A percentile compares a stretch with the other conserved stretches of the same genome.
phyloP scores from a whole-genome alignment of 2,113 vertebrate genomes.

The Anthoscopus minutus region DNA sequence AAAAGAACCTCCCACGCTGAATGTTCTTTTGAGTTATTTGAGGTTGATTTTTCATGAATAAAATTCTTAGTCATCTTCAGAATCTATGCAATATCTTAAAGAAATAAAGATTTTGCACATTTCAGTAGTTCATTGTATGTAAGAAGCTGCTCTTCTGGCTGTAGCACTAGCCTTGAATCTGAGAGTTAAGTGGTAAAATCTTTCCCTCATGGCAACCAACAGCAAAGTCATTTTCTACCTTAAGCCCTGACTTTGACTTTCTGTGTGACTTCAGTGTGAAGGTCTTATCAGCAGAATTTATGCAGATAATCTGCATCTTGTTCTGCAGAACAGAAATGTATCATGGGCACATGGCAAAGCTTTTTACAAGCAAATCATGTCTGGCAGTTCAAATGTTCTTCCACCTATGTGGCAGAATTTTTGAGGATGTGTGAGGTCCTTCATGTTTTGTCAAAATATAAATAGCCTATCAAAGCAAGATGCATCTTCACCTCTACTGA shows the following conservation, averaged over 20 bases:
- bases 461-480: background rate
- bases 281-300: background rate
- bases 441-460: background rate
- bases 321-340: background rate
- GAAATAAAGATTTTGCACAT: background rate
- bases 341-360: background rate
- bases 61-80: slow-evolving; percentile 59
- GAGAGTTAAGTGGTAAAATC: background rate
- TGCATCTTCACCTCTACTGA: background rate
- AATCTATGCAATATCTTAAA: slow-evolving; percentile 31
- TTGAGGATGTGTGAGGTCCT: background rate
- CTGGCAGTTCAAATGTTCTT: background rate
- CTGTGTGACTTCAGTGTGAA: background rate
- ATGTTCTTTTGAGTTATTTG: slow-evolving; percentile 60
- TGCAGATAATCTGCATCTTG: background rate
- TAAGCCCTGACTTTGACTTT: background rate
- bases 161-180: background rate
- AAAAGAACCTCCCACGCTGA: slow-evolving; percentile 47
- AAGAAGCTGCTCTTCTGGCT: background rate
- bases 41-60: slow-evolving; percentile 58
- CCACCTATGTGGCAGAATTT: background rate
- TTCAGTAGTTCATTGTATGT: background rate
- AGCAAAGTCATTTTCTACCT: background rate
- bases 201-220: background rate
- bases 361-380: fast-evolving